phyloP scores from a whole-genome alignment of 2,797 vertebrate genomes.

The Myotis findleyi region DNA sequence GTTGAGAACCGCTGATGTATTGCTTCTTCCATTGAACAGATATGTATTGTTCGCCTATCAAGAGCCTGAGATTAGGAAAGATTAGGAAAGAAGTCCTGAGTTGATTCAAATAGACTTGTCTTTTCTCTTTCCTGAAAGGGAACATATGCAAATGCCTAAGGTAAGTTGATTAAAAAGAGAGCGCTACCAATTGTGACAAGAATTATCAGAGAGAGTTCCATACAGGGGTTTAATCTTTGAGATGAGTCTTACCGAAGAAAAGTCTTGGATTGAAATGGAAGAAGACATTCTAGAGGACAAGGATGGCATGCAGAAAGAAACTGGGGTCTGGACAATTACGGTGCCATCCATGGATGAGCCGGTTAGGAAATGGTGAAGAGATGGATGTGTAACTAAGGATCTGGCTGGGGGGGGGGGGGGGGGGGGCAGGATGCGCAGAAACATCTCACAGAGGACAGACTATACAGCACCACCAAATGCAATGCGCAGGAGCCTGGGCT shows the following conservation, averaged over 20 bases:
- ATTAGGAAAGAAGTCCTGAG: too few species aligned
- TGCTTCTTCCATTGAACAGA: neutral
- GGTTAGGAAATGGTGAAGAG: neutral
- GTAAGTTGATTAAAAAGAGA: neutral
- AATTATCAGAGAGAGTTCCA: neutral
- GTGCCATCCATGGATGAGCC: neutral
- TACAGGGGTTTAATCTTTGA: neutral
- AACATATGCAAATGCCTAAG: too few species aligned
- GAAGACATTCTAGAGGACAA: neutral
- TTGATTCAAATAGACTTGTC: too few species aligned
- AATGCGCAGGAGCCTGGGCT: neutral
- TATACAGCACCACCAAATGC: neutral
- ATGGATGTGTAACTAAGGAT: neutral
- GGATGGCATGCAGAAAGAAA: neutral
- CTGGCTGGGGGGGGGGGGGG: neutral
- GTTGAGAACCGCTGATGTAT: too few species aligned
- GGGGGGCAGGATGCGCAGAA: neutral
- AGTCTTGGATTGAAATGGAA: neutral
- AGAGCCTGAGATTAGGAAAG: neutral
- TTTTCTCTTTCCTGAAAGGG: too few species aligned
- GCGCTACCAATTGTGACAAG: neutral
- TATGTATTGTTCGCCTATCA: neutral
- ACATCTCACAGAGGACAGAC: neutral
- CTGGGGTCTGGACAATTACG: neutral
- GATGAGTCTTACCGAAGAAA: neutral